A percentile compares a stretch with the other conserved stretches of the same genome.
phyloP scores from a whole-genome alignment of 37 sponge, comb jelly and placozoan species.

The Eunapius fragilis region DNA sequence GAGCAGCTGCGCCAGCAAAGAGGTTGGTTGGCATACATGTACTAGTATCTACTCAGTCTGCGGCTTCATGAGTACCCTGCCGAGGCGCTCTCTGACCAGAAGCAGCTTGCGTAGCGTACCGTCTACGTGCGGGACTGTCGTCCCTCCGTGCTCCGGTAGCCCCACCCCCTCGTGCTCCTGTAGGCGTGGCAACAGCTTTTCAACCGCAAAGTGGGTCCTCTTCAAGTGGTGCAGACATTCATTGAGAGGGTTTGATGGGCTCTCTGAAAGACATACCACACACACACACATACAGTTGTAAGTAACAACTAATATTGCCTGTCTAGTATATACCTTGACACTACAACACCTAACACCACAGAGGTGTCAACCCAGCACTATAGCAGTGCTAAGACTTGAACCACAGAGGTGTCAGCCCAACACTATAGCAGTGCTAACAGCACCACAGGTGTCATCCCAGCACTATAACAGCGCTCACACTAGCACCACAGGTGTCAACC shows the following conservation, averaged over 20 bases:
- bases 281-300: slow-evolving; percentile 1
- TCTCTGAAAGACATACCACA: background rate
- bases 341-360: too few species aligned
- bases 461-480: too few species aligned
- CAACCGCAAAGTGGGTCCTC: background rate
- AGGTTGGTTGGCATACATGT: too few species aligned
- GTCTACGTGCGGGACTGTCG: background rate
- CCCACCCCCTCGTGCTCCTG: background rate
- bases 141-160: too few species aligned
- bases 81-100: background rate
- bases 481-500: too few species aligned
- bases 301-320: background rate
- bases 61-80: background rate
- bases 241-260: background rate
- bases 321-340: too few species aligned
- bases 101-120: background rate
- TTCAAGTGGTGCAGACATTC: background rate
- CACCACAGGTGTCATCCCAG: background rate
- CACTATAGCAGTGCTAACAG: background rate
- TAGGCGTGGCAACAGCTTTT: background rate
- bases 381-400: too few species aligned
- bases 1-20: too few species aligned
- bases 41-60: background rate
- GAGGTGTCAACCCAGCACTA: too few species aligned
- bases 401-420: background rate